Conservation (phyloP, 2,888 invertebrate species). For the Harpagoxenus sublaevis region DNA sequence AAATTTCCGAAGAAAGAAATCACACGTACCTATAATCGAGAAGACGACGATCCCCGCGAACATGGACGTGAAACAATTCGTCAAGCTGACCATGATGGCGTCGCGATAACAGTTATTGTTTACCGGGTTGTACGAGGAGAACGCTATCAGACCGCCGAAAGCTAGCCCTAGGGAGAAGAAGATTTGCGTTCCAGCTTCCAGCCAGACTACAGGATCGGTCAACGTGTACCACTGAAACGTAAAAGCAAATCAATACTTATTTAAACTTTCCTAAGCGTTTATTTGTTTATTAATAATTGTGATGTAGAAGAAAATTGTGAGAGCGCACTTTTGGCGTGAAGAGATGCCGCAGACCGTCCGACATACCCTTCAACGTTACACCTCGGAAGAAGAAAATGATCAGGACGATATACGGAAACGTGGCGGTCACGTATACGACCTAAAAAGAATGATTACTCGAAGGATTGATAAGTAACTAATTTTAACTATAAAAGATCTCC, state of each 20-base stretch:
- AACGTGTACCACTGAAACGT: constrained; percentile 92
- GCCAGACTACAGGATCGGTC: constrained; percentile 97
- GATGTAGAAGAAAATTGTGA: background rate
- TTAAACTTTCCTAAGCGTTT: background rate
- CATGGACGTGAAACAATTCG: constrained; percentile 98
- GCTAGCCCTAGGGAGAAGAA: constrained; percentile 98
- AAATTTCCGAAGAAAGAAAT: background rate
- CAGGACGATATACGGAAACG: constrained; percentile 97
- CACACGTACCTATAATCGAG: constrained; percentile 92
- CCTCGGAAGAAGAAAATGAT: constrained; percentile 98
- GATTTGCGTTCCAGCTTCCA: constrained; percentile 99
- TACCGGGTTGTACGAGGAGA: constrained; percentile 98
- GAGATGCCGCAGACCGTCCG: constrained; percentile 94
- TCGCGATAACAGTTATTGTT: constrained; percentile 98
- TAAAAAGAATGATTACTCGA: constrained; percentile 75
- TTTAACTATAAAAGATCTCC: background rate
- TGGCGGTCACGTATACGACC: constrained; percentile 97
- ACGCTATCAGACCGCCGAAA: constrained; percentile 98
- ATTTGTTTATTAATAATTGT: background rate
- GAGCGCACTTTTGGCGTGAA: constrained; percentile 93
- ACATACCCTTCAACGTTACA: constrained; percentile 95
- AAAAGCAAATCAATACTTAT: background rate
- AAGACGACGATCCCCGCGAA: constrained; percentile 99
- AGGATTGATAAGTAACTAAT: background rate
- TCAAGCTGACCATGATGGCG: constrained; percentile 96